Percentiles rank a stretch among this genome's conserved stretches.
Conservation (phyloP, 2,888 invertebrate species). For the Sericinus montela region DNA sequence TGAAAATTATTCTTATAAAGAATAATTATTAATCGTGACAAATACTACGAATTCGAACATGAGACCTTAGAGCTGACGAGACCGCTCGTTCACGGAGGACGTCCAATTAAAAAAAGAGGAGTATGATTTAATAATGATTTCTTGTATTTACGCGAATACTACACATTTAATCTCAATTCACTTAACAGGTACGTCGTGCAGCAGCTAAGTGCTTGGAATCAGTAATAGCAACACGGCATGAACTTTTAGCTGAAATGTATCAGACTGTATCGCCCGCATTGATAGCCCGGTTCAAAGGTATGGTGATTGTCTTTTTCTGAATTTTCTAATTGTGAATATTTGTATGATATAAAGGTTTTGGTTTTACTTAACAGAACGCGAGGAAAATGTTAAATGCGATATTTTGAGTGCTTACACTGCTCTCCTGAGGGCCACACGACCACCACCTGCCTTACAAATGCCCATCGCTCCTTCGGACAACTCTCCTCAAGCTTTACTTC, state of each 20-base stretch:
- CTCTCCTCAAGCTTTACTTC: slow-evolving; percentile 80
- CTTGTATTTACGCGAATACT: too few relatives aligned
- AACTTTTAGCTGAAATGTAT: slow-evolving; percentile 94
- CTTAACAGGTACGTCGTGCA: slow-evolving; percentile 85
- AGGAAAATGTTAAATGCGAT: slow-evolving; percentile 99
- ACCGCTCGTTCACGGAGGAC: too few relatives aligned
- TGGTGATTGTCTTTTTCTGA: too few relatives aligned
- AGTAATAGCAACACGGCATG: slow-evolving; percentile 94
- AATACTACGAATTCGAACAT: too few relatives aligned
- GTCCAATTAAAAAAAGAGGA: too few relatives aligned
- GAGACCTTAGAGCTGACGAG: too few relatives aligned
- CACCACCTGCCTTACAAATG: slow-evolving; percentile 81
- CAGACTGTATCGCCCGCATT: slow-evolving; percentile 93
- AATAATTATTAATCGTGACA: too few relatives aligned
- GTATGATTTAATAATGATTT: too few relatives aligned
- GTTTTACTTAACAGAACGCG: slow-evolving; percentile 84
- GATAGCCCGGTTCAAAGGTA: slow-evolving; percentile 95
- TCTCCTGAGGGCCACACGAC: slow-evolving; percentile 92
- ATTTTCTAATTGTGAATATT: too few relatives aligned
- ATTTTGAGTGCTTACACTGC: slow-evolving; percentile 98
- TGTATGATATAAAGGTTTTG: not conserved
- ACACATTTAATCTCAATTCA: not conserved
- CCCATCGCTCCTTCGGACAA: slow-evolving; percentile 87
- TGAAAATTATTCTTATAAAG: too few relatives aligned
- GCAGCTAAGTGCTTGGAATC: slow-evolving; percentile 99